These are phyloP conservation scores for Ochropleura leucogaster DNA, from an alignment of 2,888 invertebrate genomes.

Conservation along the genomic window DNA sequence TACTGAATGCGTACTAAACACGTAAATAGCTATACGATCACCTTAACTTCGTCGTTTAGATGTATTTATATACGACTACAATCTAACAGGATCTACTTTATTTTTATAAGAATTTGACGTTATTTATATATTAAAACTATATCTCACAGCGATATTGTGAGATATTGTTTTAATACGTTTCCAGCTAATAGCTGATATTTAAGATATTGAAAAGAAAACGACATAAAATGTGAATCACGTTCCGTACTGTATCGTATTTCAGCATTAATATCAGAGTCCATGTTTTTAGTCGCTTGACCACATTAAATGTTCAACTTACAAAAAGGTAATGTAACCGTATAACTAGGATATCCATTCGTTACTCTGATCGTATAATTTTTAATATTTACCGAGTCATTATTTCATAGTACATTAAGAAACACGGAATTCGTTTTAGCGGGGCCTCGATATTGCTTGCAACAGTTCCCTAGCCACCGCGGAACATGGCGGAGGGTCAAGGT, in stretches of 20 bases:
- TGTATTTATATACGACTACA: conserved; percentile 73
- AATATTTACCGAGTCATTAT: conserved; percentile 45
- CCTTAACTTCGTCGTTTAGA: conserved; percentile 79
- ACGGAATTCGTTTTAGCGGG: conserved; percentile 56
- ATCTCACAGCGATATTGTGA: background rate
- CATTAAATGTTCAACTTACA: background rate
- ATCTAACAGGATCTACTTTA: conserved; percentile 62
- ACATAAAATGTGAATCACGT: conserved; percentile 34
- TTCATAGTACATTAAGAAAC: conserved; percentile 54
- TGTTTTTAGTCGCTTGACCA: conserved; percentile 14
- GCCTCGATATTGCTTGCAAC: conserved; percentile 30
- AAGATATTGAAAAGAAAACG: conserved; percentile 21
- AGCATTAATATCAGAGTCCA: conserved; percentile 20
- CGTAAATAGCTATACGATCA: conserved; percentile 85
- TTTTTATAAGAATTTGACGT: conserved; percentile 56
- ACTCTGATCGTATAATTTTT: conserved; percentile 43
- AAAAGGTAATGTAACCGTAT: conserved; percentile 20
- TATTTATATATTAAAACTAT: conserved; percentile 11
- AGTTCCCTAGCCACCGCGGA: conserved; percentile 10
- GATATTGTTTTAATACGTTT: conserved; percentile 34
- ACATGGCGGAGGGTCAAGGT: conserved; percentile 43
- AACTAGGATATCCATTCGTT: conserved; percentile 36
- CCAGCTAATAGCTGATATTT: background rate
- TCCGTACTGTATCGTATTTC: conserved; percentile 22
- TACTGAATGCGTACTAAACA: conserved; percentile 84